Conservation (phyloP, 2,888 invertebrate genomes). For the Lysandra coridon region DNA sequence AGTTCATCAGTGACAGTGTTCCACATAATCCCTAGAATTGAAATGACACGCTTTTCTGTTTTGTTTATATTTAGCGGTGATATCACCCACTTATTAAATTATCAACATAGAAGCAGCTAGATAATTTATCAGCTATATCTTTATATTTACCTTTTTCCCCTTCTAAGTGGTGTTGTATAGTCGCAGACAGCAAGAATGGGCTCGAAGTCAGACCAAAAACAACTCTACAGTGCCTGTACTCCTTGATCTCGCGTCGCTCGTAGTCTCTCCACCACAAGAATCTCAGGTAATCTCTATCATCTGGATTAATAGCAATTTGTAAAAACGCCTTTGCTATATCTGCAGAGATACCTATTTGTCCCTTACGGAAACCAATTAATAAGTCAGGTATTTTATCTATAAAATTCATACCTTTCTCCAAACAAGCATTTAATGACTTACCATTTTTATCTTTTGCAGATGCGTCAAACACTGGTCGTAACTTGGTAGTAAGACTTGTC, state of each 20-base stretch:
- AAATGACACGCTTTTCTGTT: no score
- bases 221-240: no score
- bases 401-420: slow-evolving; percentile 37
- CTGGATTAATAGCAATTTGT: no score
- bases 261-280: no score
- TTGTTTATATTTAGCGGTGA: no score
- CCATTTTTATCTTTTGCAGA: slow-evolving; percentile 36
- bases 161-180: background rate
- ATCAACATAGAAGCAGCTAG: background rate
- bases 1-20: no score
- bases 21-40: no score
- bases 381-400: slow-evolving; percentile 36
- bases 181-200: no score
- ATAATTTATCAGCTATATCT: background rate
- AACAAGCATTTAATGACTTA: slow-evolving; percentile 31
- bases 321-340: no score
- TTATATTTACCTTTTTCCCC: background rate
- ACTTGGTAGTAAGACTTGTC: slow-evolving; percentile 30
- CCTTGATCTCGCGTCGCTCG: no score
- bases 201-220: no score
- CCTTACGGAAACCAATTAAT: slow-evolving; percentile 35
- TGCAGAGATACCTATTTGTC: background rate
- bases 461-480: slow-evolving; percentile 37
- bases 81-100: background rate
- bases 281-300: no score